phyloP scores from a whole-genome alignment of 1,140 invertebrate species.

The Euschistus heros region DNA sequence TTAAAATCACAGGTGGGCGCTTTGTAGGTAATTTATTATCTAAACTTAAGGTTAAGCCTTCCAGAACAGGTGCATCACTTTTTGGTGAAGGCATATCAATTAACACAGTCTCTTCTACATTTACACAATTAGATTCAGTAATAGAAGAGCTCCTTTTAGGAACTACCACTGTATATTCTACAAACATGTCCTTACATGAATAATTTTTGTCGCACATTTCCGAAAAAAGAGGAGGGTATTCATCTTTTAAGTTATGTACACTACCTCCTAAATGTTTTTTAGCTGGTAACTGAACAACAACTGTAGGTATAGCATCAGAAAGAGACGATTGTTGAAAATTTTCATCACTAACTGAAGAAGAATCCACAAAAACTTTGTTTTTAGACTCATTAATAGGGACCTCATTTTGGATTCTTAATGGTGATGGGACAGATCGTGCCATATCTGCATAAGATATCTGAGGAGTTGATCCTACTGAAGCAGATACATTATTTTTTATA shows the following conservation, averaged over 20 bases:
- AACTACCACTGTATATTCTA: constrained; percentile 25
- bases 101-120: constrained; percentile 27
- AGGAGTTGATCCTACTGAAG: constrained; percentile 40
- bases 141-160: constrained; percentile 19
- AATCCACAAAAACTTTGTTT: neutral
- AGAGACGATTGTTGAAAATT: neutral
- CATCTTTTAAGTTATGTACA: constrained; percentile 20
- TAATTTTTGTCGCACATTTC: neutral
- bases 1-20: constrained; percentile 28
- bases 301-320: constrained; percentile 19
- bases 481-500: constrained; percentile 30
- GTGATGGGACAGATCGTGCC: constrained; percentile 33
- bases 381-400: neutral
- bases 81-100: constrained; percentile 20
- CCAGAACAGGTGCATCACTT: constrained; percentile 9
- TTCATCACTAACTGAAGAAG: neutral
- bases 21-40: constrained; percentile 11
- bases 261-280: constrained; percentile 6
- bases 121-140: constrained; percentile 17
- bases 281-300: constrained; percentile 20
- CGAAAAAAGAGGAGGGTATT: constrained; percentile 25
- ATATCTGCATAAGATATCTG: constrained; percentile 65
- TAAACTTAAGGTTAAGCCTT: constrained; percentile 1
- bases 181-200: constrained; percentile 21
- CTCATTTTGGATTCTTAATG: constrained; percentile 4